A percentile compares a stretch with the other conserved stretches of the same genome.
Conservation (phyloP, 2,888 invertebrate genomes). For the Meta bourneti region DNA sequence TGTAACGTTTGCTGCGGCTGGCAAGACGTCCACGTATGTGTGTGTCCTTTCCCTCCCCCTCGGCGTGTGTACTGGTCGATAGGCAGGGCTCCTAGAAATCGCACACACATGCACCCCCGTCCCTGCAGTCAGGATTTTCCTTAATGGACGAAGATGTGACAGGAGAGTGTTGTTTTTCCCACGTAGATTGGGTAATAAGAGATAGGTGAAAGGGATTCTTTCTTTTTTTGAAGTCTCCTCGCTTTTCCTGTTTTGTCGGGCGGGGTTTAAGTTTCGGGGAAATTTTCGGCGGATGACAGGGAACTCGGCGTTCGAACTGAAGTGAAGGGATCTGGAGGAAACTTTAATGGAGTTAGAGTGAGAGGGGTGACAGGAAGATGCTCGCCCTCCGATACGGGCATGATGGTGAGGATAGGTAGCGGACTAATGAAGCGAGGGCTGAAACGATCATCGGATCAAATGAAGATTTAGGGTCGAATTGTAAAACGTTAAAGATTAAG, state of each 20-base stretch:
- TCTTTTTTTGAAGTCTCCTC: neutral
- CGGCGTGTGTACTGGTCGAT: slow-evolving; percentile 40
- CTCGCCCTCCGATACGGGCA: too few species aligned
- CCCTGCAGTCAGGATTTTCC: slow-evolving; percentile 54
- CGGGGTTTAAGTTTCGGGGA: slow-evolving; percentile 23
- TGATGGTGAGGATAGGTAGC: too few species aligned
- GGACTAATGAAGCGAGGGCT: too few species aligned
- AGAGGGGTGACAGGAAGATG: too few species aligned
- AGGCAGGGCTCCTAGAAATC: slow-evolving; percentile 13
- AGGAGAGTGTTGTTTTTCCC: slow-evolving; percentile 68
- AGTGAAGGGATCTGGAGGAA: neutral
- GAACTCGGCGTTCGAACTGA: neutral
- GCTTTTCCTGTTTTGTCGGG: slow-evolving; percentile 5
- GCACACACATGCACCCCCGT: neutral
- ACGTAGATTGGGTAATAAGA: slow-evolving; percentile 71
- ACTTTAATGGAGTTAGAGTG: too few species aligned
- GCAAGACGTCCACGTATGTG: neutral
- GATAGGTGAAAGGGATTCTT: slow-evolving; percentile 12
- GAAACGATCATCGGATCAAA: too few species aligned
- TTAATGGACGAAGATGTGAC: slow-evolving; percentile 72
- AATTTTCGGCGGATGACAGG: slow-evolving; percentile 31
- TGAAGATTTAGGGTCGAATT: too few species aligned
- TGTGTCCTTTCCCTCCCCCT: neutral
- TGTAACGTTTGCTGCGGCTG: slow-evolving; percentile 9
- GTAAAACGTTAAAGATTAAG: too few species aligned